Base-by-base conservation (phyloP, 2,113 vertebrate species). In the Chaenocephalus aceratus region DNA sequence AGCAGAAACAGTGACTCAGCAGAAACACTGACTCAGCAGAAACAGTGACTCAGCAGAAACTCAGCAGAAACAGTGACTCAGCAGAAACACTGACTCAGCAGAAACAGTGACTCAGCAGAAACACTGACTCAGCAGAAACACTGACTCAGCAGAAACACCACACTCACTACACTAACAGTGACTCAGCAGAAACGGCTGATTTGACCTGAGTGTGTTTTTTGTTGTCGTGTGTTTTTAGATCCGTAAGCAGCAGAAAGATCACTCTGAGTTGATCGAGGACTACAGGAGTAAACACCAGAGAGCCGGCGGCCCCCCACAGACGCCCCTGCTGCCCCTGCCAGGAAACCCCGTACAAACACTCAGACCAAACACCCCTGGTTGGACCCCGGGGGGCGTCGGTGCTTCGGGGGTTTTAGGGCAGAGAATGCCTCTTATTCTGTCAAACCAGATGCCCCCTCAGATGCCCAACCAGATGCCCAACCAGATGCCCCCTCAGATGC, bases 161-260 rank as follows among this genome's bases (percentile, higher is more conserved):
- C n/a, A 6, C 36, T 36, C n/a, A n/a, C n/a, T n/a, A n/a, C n/a
- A n/a, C n/a, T n/a, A n/a, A n/a, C n/a, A n/a, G n/a, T 49, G 36
- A 36, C 36, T 36, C 36, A 36, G 6, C 36, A 36, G 36, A 36
- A 36, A 36, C 36, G 6, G 36, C 36, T 36, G 36, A 36, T 36
- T 36, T 36, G 36, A 36, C 6, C 36, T 36, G 36, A 6, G 36
- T 36, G 36, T 36, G 36, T 36, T 5, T 36, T 5, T 36, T 5
- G 5, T 5, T 36, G 36, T 36, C 6, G 36, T 36, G 36, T 36
- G 6, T 36, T 83, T 76, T 73, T 66, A 99, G 98, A 98, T 99
- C 69, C 97, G 98, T 44, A 99, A 99, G 86, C 98, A 99, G 69
- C 98, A 99, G 94, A 99, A 99, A 49, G 98, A 99, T 65, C 98